Evolutionary conservation across 2,113 vertebrate genomes (phyloP).

Genomic region (Poicephalus gulielmi): DNA sequence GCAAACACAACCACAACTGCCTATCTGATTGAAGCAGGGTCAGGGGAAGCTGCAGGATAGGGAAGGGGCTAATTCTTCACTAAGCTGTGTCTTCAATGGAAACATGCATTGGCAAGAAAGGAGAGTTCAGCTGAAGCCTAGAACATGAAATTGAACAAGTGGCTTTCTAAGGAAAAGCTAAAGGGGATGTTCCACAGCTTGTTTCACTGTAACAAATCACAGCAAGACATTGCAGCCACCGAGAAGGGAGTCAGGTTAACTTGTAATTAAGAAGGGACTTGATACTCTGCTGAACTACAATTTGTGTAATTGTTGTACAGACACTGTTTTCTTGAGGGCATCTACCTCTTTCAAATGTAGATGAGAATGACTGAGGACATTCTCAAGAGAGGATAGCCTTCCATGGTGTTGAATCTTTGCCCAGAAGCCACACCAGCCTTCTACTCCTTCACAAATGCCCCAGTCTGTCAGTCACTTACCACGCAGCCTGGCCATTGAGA

Average conservation of each 20-base stretch:
- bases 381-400: background rate
- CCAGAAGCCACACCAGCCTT: background rate
- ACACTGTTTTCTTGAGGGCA: background rate
- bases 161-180: conserved; percentile 2
- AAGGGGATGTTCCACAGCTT: background rate
- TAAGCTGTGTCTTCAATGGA: background rate
- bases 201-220: background rate
- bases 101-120: background rate
- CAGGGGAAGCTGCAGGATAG: background rate
- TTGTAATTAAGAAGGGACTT: background rate
- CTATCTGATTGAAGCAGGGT: background rate
- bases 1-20: background rate
- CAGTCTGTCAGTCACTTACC: background rate
- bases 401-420: background rate
- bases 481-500: background rate
- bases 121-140: background rate
- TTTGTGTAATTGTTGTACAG: background rate
- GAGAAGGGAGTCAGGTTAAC: background rate
- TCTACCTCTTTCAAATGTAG: background rate
- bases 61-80: conserved; percentile 10
- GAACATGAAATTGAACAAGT: background rate
- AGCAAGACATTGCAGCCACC: background rate
- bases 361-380: background rate
- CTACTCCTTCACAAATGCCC: background rate
- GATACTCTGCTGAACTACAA: background rate